Conservation (phyloP, 2,888 invertebrate genomes). For the Pyrgus malvae region DNA sequence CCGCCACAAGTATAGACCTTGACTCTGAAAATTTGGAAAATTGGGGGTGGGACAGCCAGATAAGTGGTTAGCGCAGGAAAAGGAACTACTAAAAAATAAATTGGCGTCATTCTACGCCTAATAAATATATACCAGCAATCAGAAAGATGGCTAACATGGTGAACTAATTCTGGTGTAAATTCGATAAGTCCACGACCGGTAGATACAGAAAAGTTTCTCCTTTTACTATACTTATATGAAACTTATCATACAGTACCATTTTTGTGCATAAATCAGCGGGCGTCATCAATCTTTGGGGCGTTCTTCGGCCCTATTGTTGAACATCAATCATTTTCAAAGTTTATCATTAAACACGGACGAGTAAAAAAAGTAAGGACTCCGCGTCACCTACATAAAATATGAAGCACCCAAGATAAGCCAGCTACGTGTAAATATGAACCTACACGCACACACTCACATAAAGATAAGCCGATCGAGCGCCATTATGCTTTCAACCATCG, state of each 20-base stretch:
- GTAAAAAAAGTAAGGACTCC: too few species aligned
- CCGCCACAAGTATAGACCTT: constrained; percentile 1
- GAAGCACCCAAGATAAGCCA: too few species aligned
- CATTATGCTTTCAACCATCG: too few species aligned
- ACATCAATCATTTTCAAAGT: background rate
- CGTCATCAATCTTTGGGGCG: background rate
- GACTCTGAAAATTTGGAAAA: constrained; percentile 7
- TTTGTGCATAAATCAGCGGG: background rate
- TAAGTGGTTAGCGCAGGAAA: constrained; percentile 1
- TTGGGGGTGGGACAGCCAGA: constrained; percentile 6
- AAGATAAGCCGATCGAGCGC: too few species aligned
- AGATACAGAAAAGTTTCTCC: background rate
- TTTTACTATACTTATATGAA: background rate
- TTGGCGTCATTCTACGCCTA: constrained; percentile 16
- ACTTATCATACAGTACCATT: background rate
- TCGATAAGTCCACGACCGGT: background rate
- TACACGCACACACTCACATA: too few species aligned
- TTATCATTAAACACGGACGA: background rate
- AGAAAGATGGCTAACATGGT: background rate
- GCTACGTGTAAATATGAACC: too few species aligned
- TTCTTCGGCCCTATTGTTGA: background rate
- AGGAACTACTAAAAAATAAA: background rate
- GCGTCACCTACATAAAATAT: too few species aligned
- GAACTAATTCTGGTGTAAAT: background rate
- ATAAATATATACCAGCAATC: background rate